These are phyloP conservation scores for Anoplophora glabripennis DNA, from an alignment of 1,140 invertebrate genomes.

Conservation along the genomic window DNA sequence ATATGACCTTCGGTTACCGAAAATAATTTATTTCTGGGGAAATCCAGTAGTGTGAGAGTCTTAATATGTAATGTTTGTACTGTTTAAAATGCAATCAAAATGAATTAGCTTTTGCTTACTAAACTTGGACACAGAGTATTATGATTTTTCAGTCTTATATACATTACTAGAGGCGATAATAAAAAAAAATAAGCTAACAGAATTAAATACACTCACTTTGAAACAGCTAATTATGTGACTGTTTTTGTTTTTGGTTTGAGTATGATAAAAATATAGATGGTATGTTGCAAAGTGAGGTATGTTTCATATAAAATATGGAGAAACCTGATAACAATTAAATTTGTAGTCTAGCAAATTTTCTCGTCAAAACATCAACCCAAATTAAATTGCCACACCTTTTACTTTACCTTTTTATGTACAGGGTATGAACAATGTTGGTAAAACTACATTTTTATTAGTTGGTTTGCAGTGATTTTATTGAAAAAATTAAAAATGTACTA, in stretches of 20 bases:
- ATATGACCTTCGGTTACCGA: no score
- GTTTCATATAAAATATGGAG: conserved; percentile 36
- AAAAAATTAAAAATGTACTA: no score
- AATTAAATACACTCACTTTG: conserved; percentile 14
- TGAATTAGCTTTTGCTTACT: conserved; percentile 24
- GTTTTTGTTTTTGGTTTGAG: conserved; percentile 10
- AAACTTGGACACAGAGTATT: conserved; percentile 43
- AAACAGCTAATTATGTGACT: conserved; percentile 5
- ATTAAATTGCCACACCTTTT: no score
- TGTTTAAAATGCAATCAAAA: neutral
- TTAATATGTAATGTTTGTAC: neutral
- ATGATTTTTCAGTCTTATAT: conserved; percentile 43
- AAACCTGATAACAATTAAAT: conserved; percentile 35
- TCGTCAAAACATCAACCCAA: neutral
- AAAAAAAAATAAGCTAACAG: conserved; percentile 9
- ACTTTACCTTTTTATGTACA: no score
- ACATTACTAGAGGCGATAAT: conserved; percentile 39
- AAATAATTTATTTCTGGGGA: no score
- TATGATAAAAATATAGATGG: conserved; percentile 15
- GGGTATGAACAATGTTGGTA: no score
- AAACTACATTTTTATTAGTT: no score
- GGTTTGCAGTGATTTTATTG: no score
- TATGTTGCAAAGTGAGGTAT: conserved; percentile 23
- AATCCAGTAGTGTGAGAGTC: no score
- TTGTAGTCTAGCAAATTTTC: conserved; percentile 22